Conservation (phyloP, 2,888 invertebrate species). For the Erannis defoliaria region DNA sequence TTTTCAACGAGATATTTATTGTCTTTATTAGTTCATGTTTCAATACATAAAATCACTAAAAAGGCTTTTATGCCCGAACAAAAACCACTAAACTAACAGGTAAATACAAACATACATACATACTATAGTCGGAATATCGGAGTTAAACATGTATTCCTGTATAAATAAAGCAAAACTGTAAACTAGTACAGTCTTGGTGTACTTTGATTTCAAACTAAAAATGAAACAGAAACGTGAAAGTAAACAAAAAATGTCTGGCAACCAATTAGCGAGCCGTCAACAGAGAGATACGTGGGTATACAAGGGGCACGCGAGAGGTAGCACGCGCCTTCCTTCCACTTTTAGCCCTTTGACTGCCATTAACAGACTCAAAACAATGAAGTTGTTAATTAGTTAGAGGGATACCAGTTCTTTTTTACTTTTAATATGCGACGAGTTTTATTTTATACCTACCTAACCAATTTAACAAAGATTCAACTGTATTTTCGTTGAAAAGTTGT, state of each 20-base stretch:
- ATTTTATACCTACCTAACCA: too few species aligned
- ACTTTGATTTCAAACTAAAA: constrained; percentile 16
- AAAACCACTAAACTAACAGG: too few species aligned
- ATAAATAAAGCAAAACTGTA: too few species aligned
- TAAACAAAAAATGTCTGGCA: constrained; percentile 35
- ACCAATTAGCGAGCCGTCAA: constrained; percentile 34
- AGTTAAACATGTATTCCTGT: neutral
- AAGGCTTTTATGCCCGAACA: too few species aligned
- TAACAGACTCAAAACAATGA: constrained; percentile 17
- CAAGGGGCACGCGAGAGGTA: neutral
- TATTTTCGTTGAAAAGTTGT: too few species aligned
- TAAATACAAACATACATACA: too few species aligned
- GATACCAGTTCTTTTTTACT: constrained; percentile 1
- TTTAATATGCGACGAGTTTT: neutral
- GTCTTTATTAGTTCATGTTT: too few species aligned
- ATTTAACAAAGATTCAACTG: too few species aligned
- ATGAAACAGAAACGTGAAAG: constrained; percentile 28
- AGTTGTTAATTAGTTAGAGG: constrained; percentile 18
- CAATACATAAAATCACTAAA: too few species aligned
- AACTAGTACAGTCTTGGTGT: neutral
- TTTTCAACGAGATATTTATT: too few species aligned
- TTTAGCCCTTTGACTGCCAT: constrained; percentile 22
- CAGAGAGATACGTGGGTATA: constrained; percentile 19
- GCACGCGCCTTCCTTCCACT: constrained; percentile 12
- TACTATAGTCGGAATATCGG: too few species aligned